Conservation (phyloP, 2,797 vertebrate species). For the Distichodus sexfasciatus region DNA sequence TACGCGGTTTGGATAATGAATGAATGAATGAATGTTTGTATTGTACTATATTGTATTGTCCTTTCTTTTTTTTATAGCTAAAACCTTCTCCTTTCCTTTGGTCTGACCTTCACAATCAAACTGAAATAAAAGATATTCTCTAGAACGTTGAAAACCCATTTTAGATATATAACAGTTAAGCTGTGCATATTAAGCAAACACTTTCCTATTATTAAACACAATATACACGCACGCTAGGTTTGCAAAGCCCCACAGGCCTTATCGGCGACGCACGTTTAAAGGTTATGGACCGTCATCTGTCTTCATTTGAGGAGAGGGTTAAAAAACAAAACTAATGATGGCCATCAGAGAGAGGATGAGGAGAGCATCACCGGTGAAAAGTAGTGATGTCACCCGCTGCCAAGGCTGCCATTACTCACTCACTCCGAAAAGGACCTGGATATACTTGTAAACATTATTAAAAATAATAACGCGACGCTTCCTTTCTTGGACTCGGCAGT, state of each 20-base stretch:
- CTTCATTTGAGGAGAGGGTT: conserved; percentile 88
- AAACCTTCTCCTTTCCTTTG: background rate
- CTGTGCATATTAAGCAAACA: background rate
- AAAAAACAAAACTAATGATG: conserved; percentile 91
- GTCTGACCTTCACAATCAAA: background rate
- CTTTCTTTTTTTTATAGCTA: too few species aligned
- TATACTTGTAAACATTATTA: conserved; percentile 93
- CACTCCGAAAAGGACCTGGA: conserved; percentile 82
- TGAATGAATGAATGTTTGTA: too few species aligned
- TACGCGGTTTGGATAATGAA: too few species aligned
- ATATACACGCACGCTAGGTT: conserved; percentile 5
- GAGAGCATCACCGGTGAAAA: conserved; percentile 82
- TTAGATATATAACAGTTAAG: background rate
- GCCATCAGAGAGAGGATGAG: conserved; percentile 85
- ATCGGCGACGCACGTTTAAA: conserved; percentile 58
- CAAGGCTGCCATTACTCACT: conserved; percentile 88
- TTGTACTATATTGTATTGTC: too few species aligned
- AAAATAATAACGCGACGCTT: conserved; percentile 92
- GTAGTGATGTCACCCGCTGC: conserved; percentile 83
- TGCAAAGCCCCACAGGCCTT: background rate
- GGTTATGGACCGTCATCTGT: conserved; percentile 76
- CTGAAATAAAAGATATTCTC: background rate
- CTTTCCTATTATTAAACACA: background rate
- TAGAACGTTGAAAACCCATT: background rate
- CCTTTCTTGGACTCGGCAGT: conserved; percentile 81